phyloP scores from a whole-genome alignment of 2,113 vertebrate species.

The Chaenocephalus aceratus region DNA sequence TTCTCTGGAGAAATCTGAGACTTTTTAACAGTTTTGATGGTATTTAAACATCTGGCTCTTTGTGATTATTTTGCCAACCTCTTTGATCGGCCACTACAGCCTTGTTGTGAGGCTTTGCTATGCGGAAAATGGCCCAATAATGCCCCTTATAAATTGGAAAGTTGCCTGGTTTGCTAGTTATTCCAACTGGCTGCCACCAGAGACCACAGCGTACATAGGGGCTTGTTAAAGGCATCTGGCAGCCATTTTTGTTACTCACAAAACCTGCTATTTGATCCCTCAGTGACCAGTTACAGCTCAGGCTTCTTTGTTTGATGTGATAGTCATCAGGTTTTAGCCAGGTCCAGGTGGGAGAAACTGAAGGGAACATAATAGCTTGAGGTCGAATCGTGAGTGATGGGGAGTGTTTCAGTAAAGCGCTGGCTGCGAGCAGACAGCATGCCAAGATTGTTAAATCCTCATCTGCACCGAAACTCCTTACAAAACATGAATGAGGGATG shows the following conservation, averaged over 20 bases:
- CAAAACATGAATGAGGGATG: constrained; percentile 49
- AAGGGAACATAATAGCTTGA: constrained; percentile 6
- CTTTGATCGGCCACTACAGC: constrained; percentile 17
- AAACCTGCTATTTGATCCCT: constrained; percentile 51
- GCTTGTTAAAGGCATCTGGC: constrained; percentile 64
- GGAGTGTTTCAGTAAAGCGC: constrained; percentile 7
- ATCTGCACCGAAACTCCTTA: constrained; percentile 53
- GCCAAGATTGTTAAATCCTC: constrained; percentile 62
- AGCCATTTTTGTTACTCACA: constrained; percentile 38
- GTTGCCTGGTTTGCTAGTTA: constrained; percentile 37
- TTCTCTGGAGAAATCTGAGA: background rate
- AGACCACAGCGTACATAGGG: constrained; percentile 20
- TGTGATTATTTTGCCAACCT: constrained; percentile 6
- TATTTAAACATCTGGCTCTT: constrained; percentile 31
- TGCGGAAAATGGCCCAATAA: constrained; percentile 18
- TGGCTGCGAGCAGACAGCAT: constrained; percentile 23
- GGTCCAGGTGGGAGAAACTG: constrained; percentile 34
- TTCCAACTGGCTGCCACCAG: constrained; percentile 49
- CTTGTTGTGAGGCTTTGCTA: constrained; percentile 22
- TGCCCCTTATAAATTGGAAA: constrained; percentile 49
- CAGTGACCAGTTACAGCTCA: constrained; percentile 60
- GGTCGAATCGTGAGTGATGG: constrained; percentile 16
- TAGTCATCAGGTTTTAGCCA: constrained; percentile 24
- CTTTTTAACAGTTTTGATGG: constrained; percentile 10
- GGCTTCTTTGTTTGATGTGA: background rate